Conservation (phyloP, 2,113 vertebrate genomes). For the Anhinga rufa region DNA sequence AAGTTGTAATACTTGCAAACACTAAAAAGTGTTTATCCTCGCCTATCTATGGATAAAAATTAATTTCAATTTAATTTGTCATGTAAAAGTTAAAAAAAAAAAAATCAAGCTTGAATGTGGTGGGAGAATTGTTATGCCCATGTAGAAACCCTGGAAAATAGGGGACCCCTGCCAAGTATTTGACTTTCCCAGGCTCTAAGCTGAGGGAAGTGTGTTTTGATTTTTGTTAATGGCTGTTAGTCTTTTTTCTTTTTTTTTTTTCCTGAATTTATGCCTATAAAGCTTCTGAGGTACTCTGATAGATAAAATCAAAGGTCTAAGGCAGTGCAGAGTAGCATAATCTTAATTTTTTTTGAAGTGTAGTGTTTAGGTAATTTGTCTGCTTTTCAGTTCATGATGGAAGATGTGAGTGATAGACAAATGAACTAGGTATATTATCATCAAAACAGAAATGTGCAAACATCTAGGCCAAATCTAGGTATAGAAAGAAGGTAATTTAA, state of each 20-base stretch:
- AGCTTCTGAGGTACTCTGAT: not conserved
- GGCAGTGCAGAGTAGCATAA: not conserved
- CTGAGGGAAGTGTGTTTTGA: not conserved
- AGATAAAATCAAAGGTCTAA: not conserved
- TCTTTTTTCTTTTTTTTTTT: too few relatives aligned
- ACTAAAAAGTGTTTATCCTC: not conserved
- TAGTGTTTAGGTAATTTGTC: not conserved
- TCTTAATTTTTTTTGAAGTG: not conserved
- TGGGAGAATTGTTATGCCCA: not conserved
- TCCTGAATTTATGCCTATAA: not conserved
- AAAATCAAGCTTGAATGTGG: not conserved
- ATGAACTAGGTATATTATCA: not conserved
- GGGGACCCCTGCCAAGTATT: not conserved
- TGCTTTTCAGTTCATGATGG: not conserved
- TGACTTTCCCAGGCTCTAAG: not conserved
- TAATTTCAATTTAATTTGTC: not conserved
- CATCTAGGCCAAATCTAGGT: not conserved
- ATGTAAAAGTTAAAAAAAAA: not conserved
- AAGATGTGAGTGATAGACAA: not conserved
- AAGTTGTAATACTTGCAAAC: not conserved
- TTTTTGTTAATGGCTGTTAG: not conserved
- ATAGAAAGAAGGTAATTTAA: not conserved
- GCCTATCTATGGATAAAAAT: not conserved
- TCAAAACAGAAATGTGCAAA: not conserved
- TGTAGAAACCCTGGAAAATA: not conserved